Evolutionary conservation across 2,797 vertebrate species (phyloP).

Genomic region (Pseudocheirus occidentalis): DNA sequence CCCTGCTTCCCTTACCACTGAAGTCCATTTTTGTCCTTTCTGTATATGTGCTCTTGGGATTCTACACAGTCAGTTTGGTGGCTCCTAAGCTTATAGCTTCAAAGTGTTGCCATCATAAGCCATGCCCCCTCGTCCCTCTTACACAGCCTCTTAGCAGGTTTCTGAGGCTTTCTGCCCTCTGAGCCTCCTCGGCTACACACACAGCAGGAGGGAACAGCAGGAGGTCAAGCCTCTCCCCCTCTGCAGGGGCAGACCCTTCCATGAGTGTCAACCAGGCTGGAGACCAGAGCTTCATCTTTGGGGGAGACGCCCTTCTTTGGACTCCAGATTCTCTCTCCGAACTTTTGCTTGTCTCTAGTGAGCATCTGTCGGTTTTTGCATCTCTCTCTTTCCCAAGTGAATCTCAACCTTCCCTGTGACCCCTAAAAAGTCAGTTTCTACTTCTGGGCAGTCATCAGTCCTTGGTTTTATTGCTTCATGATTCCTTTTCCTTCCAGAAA

Average conservation of each 20-base stretch:
- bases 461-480: background rate
- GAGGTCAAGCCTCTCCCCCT: background rate
- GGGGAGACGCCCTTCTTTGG: background rate
- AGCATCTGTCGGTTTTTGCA: background rate
- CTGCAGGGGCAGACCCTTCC: background rate
- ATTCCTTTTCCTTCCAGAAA: background rate
- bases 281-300: background rate
- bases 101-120: background rate
- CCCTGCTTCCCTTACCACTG: background rate
- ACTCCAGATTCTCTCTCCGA: background rate
- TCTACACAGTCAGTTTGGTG: background rate
- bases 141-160: background rate
- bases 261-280: background rate
- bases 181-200: background rate
- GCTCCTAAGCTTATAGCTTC: background rate
- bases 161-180: background rate
- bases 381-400: background rate
- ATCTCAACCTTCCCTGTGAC: background rate
- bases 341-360: background rate
- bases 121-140: background rate
- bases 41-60: background rate
- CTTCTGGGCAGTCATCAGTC: background rate
- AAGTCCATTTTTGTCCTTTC: background rate
- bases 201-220: background rate
- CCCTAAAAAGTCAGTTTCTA: background rate